These are phyloP conservation scores for Calidris pugnax DNA, from an alignment of 2,113 vertebrate species.

Conservation along the genomic window DNA sequence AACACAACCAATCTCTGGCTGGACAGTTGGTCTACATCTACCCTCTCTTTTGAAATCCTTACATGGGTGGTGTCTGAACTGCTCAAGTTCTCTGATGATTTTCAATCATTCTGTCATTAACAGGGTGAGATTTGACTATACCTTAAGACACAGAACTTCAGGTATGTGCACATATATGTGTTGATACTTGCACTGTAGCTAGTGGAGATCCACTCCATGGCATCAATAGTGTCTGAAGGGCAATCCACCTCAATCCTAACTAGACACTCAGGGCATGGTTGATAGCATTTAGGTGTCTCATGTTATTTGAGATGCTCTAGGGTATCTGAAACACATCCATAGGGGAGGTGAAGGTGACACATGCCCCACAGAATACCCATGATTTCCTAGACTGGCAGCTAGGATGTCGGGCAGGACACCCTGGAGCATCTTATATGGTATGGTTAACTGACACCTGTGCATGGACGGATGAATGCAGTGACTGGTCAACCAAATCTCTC, in stretches of 20 bases:
- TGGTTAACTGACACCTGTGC: background rate
- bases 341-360: background rate
- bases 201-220: background rate
- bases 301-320: background rate
- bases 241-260: background rate
- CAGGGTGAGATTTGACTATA: background rate
- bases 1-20: background rate
- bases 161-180: accelerated
- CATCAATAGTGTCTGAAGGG: background rate
- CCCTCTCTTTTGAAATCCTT: background rate
- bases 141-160: background rate
- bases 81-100: background rate
- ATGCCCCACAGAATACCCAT: background rate
- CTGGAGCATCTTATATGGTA: background rate
- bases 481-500: background rate
- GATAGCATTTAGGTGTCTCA: background rate
- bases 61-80: background rate
- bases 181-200: background rate
- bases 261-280: background rate
- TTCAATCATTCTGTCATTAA: background rate
- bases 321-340: background rate
- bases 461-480: background rate
- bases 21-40: background rate
- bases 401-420: background rate
- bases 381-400: background rate